phyloP scores from a whole-genome alignment of 2,888 invertebrate genomes.

The Phengaris alcon region DNA sequence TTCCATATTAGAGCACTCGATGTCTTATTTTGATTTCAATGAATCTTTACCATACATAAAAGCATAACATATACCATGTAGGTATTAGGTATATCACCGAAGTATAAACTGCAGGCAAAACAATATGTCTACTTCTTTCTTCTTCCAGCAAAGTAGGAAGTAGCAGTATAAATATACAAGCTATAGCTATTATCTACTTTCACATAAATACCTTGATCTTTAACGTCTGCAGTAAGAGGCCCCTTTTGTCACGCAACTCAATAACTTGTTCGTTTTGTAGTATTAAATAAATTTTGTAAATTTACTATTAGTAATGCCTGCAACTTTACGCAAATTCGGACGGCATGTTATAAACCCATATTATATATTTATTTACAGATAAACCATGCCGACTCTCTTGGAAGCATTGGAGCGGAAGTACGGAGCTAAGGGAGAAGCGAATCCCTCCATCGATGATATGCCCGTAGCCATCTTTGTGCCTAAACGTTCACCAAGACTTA shows the following conservation, averaged over 20 bases:
- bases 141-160: neutral
- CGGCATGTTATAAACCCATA: neutral
- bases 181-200: neutral
- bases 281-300: neutral
- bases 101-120: neutral
- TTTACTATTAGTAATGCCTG: neutral
- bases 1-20: neutral
- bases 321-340: neutral
- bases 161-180: neutral
- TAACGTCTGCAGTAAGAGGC: neutral
- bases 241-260: slow-evolving; percentile 9
- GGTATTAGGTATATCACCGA: neutral
- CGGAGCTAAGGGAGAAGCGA: slow-evolving; percentile 82
- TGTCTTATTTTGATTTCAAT: neutral
- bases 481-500: slow-evolving; percentile 86
- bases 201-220: slow-evolving; percentile 6
- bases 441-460: slow-evolving; percentile 80
- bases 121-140: neutral
- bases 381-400: slow-evolving; percentile 90
- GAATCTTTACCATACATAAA: too few relatives aligned
- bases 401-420: slow-evolving; percentile 95
- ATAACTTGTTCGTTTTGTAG: neutral
- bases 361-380: slow-evolving; percentile 47
- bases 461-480: slow-evolving; percentile 93
- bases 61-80: neutral